Base-by-base conservation (phyloP, 2,113 vertebrate genomes). In the Corynorhinus townsendii region DNA sequence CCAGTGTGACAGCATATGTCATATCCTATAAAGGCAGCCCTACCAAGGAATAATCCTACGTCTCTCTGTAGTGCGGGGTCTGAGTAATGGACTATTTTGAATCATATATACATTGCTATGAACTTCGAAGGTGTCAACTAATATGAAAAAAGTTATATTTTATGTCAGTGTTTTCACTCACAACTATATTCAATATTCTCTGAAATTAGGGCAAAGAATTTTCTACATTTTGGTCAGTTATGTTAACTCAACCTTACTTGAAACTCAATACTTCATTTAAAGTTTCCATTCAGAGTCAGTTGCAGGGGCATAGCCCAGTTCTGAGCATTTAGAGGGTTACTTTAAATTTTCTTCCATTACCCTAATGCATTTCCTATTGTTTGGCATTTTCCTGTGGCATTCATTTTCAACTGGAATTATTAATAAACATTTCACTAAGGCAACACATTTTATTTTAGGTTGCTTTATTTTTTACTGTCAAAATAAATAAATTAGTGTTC, bases 341-440 rank as follows among this genome's bases (percentile, higher is more conserved):
- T 89, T 91, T 54, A 81, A 33, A 59, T 72, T 88, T 59, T 69
- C 33, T 83, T 95, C 38, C 24, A 19, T 85, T 88, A n/a, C 8
- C 16, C 19, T 85, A 68, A 88, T 79, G 92, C 22, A 43, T 72
- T 72, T 75, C 43, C 47, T 52, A 7, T 69, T 92, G 22, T 54
- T 90, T 89, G 62, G 40, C 26, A 69, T 77, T 92, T 69, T 86
- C 66, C 28, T 20, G 15, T 73, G 52, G 69, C n/a, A 66, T 76
- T 95, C 62, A 47, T 76, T 96, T 90, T 89, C 66, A 68, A 79
- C 86, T 4, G 69, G 81, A 95, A 93, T 80, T 76, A 91, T 81
- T 81, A 84, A 88, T 66, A 92, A 79, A 90, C 54, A 33, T 64
- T 90, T 95, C 68, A 79, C 28, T 9, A 64, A 93, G n/a, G 82